Evolutionary conservation across 1,140 invertebrate species (phyloP), one percentile per base, ranked within the genome.

Genomic region (Oedothorax gibbosus): DNA sequence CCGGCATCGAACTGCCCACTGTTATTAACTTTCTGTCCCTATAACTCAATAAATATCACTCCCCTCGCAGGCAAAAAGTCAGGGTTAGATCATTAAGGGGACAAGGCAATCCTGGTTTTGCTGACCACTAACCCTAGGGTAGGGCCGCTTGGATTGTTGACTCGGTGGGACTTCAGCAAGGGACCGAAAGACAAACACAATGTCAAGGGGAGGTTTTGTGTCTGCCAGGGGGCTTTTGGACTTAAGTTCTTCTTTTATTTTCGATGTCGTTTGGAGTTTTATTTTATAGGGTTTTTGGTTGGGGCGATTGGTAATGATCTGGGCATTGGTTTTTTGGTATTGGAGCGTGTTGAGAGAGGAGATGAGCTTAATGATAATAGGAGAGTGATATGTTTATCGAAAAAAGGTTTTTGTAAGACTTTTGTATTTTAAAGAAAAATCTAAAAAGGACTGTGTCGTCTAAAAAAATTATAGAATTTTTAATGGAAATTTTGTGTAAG

Each of bases 11-110:
- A 73, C 79, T 20, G 54, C 54, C 73, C 35, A 35, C 79, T 49
- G 69, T 82, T 82, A 82, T 82, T 82, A 82, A 82, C 79, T 82
- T 82, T 82, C 79, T 72, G 57, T 82, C 18, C 79, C 56, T 82
- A 60, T 82, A 82, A 82, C 79, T 82, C 69, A 82, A 82, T 82
- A 82, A 82, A 53, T 73, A 82, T 82, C 68, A 64, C 56, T 64
- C 57, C 66, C 78, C 50, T 51, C n/a, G 20, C 49, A 51, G 78
- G n/a, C 49, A 80, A 80, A 80, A 66, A 51, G 60, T 21, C 76
- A 54, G 78, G 65, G 64, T 69, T 69, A 35, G 78, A 71, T 80
- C 78, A 80, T 80, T 80, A 80, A 66, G 57, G 66, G 51, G 73
- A 49, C 65, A 64, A 62, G 50, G 49, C 53, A 64, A 53, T 65